Percentiles rank a stretch among this genome's conserved stretches.
Evolutionary conservation across 2,113 vertebrate genomes (phyloP).

Genomic region (Microtus ochrogaster): DNA sequence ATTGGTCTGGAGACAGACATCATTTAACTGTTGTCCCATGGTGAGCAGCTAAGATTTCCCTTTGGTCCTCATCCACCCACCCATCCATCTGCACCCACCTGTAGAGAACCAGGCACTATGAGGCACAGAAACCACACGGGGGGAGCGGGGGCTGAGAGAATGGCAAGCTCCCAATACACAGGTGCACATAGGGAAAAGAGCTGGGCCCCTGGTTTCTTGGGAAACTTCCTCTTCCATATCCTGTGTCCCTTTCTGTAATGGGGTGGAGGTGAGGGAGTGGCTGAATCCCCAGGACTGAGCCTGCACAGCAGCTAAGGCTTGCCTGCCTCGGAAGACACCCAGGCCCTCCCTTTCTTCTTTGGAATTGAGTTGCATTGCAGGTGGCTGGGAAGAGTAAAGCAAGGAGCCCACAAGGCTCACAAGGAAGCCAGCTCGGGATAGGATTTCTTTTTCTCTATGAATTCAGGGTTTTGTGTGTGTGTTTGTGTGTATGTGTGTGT

Average conservation of each 20-base stretch:
- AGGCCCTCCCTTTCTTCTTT: neutral
- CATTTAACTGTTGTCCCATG: neutral
- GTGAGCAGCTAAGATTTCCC: neutral
- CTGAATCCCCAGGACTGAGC: neutral
- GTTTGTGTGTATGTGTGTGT: neutral
- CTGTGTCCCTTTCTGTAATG: neutral
- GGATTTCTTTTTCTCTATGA: neutral
- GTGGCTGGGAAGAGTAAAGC: neutral
- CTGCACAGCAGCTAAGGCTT: neutral
- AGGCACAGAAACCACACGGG: too few species aligned
- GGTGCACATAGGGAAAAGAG: neutral
- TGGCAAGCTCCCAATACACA: accelerated
- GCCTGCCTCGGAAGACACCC: neutral
- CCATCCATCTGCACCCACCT: neutral
- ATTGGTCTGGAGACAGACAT: neutral
- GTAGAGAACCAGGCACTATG: accelerated
- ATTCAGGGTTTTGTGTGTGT: neutral
- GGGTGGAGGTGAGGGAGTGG: too few species aligned
- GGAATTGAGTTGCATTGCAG: neutral
- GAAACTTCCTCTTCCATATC: neutral
- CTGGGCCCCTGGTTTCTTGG: neutral
- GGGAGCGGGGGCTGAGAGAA: accelerated
- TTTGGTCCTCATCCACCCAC: neutral
- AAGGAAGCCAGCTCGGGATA: neutral
- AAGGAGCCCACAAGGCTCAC: neutral